A percentile compares a stretch with the other conserved stretches of the same genome.
phyloP scores from a whole-genome alignment of 2,888 invertebrate genomes.

The Meteorus cinctellus region DNA sequence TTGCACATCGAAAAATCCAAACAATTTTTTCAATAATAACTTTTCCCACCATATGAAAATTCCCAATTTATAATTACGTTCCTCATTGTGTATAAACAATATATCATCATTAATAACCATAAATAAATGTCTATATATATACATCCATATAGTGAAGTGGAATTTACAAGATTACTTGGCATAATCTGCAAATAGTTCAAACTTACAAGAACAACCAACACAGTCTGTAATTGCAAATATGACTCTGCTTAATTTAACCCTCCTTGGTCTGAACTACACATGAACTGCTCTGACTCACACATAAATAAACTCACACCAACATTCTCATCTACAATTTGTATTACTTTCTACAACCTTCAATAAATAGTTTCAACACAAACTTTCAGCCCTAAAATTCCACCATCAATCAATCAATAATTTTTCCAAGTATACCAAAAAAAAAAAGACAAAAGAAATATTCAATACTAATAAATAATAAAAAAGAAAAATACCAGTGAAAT shows the following conservation, averaged over 20 bases:
- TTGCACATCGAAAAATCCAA: too few relatives aligned
- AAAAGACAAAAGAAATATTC: neutral
- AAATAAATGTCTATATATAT: neutral
- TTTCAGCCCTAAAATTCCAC: conserved; percentile 1
- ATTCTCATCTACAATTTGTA: neutral
- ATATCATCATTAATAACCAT: neutral
- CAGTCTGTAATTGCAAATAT: conserved; percentile 69
- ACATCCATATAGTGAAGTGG: neutral
- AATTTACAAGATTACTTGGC: conserved; percentile 65
- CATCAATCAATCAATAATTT: conserved; percentile 21
- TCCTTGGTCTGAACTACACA: conserved; percentile 13
- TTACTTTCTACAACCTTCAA: neutral
- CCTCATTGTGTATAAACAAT: neutral
- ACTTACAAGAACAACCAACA: conserved; percentile 36
- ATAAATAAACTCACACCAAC: neutral
- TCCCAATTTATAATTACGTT: neutral
- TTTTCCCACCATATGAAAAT: too few relatives aligned
- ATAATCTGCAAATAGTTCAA: conserved; percentile 68
- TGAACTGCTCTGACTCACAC: neutral
- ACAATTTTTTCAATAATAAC: too few relatives aligned
- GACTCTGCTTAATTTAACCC: conserved; percentile 70
- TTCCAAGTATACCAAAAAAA: neutral
- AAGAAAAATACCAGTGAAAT: neutral
- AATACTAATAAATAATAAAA: neutral
- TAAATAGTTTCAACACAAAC: neutral